phyloP scores from a whole-genome alignment of 2,888 invertebrate genomes.

The Eurytoma adleriae region DNA sequence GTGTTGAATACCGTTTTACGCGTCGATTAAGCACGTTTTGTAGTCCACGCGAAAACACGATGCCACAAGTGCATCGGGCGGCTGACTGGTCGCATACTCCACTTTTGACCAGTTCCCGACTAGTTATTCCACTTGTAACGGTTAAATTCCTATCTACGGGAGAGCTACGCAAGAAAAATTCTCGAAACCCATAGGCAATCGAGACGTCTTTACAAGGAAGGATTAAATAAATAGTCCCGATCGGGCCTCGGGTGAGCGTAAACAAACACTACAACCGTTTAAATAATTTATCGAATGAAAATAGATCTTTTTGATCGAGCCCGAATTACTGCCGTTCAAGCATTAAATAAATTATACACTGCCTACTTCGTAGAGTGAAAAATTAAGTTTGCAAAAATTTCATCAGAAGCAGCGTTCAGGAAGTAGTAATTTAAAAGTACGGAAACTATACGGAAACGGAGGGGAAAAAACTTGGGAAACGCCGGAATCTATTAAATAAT shows the following conservation, averaged over 20 bases:
- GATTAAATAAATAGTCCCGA: background rate
- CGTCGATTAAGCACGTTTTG: constrained; percentile 22
- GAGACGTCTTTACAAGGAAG: constrained; percentile 29
- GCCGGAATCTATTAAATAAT: constrained; percentile 37
- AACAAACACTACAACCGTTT: background rate
- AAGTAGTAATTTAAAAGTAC: no score
- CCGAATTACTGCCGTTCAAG: no score
- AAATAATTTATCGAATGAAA: no score
- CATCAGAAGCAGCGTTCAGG: no score
- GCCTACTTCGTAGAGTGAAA: no score
- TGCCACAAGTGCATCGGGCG: constrained; percentile 22
- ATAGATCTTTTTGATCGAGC: no score
- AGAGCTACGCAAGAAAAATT: constrained; percentile 27
- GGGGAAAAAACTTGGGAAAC: constrained; percentile 16
- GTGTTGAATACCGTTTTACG: constrained; percentile 27
- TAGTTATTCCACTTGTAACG: constrained; percentile 47
- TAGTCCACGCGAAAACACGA: constrained; percentile 40
- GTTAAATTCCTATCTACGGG: constrained; percentile 29
- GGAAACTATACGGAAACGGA: background rate
- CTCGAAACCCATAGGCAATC: constrained; percentile 26
- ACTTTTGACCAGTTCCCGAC: constrained; percentile 54
- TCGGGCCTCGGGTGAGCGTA: background rate
- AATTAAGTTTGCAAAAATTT: no score
- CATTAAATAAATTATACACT: no score
- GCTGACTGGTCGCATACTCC: constrained; percentile 48